These are phyloP conservation scores for Tachyglossus aculeatus DNA, from an alignment of 2,797 vertebrate genomes.

Conservation along the genomic window DNA sequence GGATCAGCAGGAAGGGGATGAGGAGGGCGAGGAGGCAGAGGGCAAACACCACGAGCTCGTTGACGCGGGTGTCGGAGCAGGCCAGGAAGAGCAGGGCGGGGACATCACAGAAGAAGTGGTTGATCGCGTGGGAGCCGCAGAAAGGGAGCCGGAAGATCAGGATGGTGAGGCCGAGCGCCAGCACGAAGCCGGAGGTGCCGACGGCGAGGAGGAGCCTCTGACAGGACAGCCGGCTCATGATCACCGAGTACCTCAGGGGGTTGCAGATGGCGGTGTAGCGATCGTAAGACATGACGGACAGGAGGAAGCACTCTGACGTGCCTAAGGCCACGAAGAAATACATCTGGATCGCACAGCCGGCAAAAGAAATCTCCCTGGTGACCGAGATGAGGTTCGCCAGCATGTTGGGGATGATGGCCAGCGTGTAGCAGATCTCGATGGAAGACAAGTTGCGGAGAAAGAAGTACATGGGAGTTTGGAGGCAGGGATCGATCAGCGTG, in stretches of 20 bases:
- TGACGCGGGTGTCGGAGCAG: neutral
- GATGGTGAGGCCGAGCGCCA: conserved; percentile 11
- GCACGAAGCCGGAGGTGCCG: neutral
- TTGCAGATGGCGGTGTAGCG: too few species aligned
- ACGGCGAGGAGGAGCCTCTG: neutral
- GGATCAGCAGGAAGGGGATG: neutral
- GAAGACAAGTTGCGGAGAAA: conserved; percentile 45
- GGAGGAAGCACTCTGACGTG: conserved; percentile 13
- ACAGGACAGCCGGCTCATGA: neutral
- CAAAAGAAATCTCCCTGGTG: neutral
- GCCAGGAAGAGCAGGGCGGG: neutral
- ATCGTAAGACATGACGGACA: conserved; percentile 21
- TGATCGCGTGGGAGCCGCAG: too few species aligned
- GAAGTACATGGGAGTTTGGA: too few species aligned
- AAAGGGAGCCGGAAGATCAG: conserved; percentile 15
- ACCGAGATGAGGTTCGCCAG: conserved; percentile 20
- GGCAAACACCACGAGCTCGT: neutral
- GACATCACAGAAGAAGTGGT: conserved; percentile 19
- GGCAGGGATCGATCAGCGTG: conserved; percentile 28
- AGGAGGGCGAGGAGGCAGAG: neutral
- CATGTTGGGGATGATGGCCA: conserved; percentile 45
- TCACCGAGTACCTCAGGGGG: neutral
- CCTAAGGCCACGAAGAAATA: conserved; percentile 17
- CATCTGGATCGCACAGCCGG: conserved; percentile 9
- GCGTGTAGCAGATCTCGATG: conserved; percentile 44